Evolutionary conservation across 2,113 vertebrate species (phyloP), one percentile per base, ranked within the genome.

Genomic region (Tiliqua scincoides): DNA sequence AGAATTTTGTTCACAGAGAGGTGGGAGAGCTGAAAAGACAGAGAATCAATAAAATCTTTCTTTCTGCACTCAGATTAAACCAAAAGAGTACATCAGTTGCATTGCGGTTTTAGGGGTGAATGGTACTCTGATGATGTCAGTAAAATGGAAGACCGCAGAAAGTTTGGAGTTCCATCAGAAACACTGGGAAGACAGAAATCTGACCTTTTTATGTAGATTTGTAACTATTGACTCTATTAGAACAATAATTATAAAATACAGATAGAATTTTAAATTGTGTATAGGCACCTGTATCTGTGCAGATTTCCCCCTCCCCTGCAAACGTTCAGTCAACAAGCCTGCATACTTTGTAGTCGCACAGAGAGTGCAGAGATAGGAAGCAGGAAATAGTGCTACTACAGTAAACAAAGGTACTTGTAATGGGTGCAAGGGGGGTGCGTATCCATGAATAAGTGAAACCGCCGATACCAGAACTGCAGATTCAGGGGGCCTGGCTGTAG

Each of bases 1-100:
- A 17, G 30, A 14, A 1, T 2, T n/a, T 5, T 0, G 70, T 43
- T 40, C 12, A 77, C 15, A 85, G 59, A 79, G 82, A 62, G 43
- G 21, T 74, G 71, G 54, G 90, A 54, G 25, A 84, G 88, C 91
- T 84, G 85, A 65, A 90, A 93, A 89, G 30, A 27, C 83, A 57
- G 6, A 91, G 84, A 75, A 87, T 79, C 3, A 52, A 79, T 2
- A 83, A 4, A 59, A 32, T 25, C 43, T 37, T 40, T 77, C 43
- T 85, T 87, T 48, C 72, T 37, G 61, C 25, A 79, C 83, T 79
- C 1, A 81, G 40, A 74, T 27, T 74, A 8, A 85, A 88, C 86
- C 17, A 81, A 79, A 6, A 8, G 61, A 54, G 65, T 11, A 67
- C 65, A n/a, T 67, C 11, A 67, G 70, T 70, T 12, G 23, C 32